phyloP scores from a whole-genome alignment of 2,113 vertebrate genomes.

The Oenanthe oenanthe region DNA sequence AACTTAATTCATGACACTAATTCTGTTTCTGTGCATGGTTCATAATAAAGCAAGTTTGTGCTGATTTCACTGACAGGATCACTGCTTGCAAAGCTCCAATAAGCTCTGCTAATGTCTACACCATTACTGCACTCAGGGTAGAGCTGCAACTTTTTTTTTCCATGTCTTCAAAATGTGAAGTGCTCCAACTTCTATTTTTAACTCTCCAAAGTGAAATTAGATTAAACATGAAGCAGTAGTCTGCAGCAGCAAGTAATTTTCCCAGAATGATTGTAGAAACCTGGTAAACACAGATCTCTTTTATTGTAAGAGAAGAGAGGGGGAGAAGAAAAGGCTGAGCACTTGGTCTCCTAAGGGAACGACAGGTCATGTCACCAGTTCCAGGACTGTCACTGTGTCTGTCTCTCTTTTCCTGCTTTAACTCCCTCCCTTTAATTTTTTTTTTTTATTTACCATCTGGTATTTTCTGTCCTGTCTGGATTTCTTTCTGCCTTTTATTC shows the following conservation, averaged over 20 bases:
- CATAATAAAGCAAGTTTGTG: background rate
- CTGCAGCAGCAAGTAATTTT: background rate
- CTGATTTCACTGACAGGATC: background rate
- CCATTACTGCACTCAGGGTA: background rate
- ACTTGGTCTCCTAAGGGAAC: background rate
- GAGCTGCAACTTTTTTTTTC: background rate
- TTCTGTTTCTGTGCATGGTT: background rate
- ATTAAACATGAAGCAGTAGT: constrained; percentile 31
- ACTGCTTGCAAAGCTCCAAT: background rate
- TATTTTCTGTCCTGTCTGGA: background rate
- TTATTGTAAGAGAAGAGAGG: background rate
- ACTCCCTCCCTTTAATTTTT: background rate
- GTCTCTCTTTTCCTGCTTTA: background rate
- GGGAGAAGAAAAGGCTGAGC: background rate
- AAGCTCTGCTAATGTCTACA: background rate
- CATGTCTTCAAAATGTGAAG: background rate
- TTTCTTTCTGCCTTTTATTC: background rate
- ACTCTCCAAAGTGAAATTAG: constrained; percentile 35
- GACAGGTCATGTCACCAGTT: background rate
- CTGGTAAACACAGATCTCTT: constrained; percentile 35
- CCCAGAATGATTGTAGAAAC: constrained; percentile 11
- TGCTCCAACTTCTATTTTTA: constrained; percentile 58
- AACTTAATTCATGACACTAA: background rate
- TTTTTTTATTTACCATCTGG: background rate
- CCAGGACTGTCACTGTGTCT: background rate